phyloP scores from a whole-genome alignment of 2,888 invertebrate species.

The Lepidochrysops patricia region DNA sequence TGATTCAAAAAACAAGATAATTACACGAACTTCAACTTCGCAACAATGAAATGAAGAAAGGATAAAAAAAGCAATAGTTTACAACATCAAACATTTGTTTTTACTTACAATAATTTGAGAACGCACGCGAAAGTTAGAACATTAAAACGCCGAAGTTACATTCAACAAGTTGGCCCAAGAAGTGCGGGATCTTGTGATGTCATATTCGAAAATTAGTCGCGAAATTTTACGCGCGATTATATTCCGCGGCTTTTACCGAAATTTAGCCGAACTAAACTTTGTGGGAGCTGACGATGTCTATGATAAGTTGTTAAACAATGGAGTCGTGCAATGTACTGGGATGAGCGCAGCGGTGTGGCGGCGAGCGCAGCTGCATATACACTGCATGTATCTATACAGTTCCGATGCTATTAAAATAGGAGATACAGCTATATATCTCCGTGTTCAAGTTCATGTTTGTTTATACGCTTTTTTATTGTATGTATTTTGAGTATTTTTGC shows the following conservation, averaged over 20 bases:
- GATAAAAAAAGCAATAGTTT: slow-evolving; percentile 4
- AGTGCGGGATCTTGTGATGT: not conserved
- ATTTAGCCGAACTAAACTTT: not conserved
- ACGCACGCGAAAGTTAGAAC: slow-evolving; percentile 4
- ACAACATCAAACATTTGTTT: slow-evolving; percentile 2
- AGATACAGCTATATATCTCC: not conserved
- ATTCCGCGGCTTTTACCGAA: not conserved
- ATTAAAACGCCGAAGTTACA: slow-evolving; percentile 13
- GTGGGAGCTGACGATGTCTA: not conserved
- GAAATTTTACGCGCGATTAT: not conserved
- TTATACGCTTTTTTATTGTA: not conserved
- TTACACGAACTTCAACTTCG: not conserved
- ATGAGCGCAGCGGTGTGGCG: slow-evolving; percentile 17
- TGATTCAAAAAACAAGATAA: not conserved
- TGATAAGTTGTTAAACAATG: slow-evolving; percentile 4
- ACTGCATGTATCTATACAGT: slow-evolving; percentile 24
- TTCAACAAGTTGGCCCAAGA: slow-evolving; percentile 16
- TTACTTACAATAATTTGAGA: slow-evolving; percentile 3
- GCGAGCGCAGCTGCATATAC: slow-evolving; percentile 27
- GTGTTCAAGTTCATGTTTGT: slow-evolving; percentile 13
- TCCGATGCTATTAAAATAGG: slow-evolving; percentile 15
- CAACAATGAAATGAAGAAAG: not conserved
- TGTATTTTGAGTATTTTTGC: not conserved
- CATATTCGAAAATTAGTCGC: not conserved
- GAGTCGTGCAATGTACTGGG: slow-evolving; percentile 9